A percentile compares a stretch with the other conserved stretches of the same genome.
Conservation (phyloP, 2,888 invertebrate species). For the Eugnorisma glareosa region DNA sequence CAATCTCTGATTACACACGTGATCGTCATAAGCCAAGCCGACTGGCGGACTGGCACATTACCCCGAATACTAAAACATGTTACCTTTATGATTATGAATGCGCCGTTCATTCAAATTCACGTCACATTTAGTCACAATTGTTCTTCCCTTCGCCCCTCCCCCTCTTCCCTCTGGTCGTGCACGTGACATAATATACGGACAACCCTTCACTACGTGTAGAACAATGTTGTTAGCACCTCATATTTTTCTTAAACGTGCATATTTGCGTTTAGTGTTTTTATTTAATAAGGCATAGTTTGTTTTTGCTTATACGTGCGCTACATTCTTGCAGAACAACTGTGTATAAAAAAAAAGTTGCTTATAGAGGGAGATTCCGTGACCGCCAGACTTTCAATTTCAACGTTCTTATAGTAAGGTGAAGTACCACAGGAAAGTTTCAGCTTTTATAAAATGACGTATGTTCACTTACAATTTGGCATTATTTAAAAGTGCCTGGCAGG, state of each 20-base stretch:
- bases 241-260: slow-evolving; percentile 40
- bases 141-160: slow-evolving; percentile 18
- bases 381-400: no score
- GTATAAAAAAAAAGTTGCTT: no score
- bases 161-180: slow-evolving; percentile 18
- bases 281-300: slow-evolving; percentile 3
- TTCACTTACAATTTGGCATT: no score
- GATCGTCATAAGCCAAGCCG: slow-evolving; percentile 34
- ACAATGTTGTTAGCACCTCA: slow-evolving; percentile 59
- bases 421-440: no score
- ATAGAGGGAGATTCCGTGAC: no score
- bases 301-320: not conserved
- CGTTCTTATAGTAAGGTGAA: no score
- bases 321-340: not conserved
- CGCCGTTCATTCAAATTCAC: slow-evolving; percentile 62
- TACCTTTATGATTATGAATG: slow-evolving; percentile 60
- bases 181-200: slow-evolving; percentile 59
- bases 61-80: slow-evolving; percentile 55
- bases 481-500: no score
- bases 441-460: no score
- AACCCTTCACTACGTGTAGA: slow-evolving; percentile 46
- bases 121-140: slow-evolving; percentile 63
- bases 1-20: slow-evolving; percentile 53
- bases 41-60: slow-evolving; percentile 39
- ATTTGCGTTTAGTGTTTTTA: slow-evolving; percentile 26